These are phyloP conservation scores for Phenganax marumi DNA, from an alignment of 92 coral and sea anemone genomes.

Conservation along the genomic window DNA sequence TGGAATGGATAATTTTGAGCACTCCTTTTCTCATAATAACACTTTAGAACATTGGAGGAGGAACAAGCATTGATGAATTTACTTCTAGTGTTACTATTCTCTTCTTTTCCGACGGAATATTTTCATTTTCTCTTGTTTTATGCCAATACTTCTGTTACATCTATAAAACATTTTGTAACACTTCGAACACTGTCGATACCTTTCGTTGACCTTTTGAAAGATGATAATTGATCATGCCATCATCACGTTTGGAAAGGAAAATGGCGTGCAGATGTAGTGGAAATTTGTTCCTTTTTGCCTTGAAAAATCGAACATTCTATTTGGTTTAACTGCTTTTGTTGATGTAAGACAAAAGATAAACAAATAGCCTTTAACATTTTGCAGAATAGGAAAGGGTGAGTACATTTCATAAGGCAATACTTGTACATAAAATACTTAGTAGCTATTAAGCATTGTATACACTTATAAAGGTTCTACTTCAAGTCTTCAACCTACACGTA, in stretches of 20 bases:
- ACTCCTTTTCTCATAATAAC: too few species aligned
- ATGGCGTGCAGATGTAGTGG: conserved; percentile 27
- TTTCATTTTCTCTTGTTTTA: too few species aligned
- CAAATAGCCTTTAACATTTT: not conserved
- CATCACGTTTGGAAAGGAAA: conserved; percentile 28
- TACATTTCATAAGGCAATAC: not conserved
- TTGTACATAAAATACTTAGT: conserved; percentile 11
- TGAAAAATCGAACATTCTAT: not conserved
- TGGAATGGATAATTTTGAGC: too few species aligned
- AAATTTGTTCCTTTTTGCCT: not conserved
- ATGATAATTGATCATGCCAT: conserved; percentile 16
- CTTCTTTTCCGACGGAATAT: too few species aligned
- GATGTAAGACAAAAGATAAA: not conserved
- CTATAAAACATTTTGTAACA: not conserved
- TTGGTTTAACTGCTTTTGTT: not conserved
- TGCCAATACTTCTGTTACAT: not conserved
- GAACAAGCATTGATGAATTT: too few species aligned
- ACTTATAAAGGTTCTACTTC: not conserved
- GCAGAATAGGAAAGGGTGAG: conserved; percentile 1
- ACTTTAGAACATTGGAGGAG: too few species aligned
- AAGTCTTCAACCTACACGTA: not conserved
- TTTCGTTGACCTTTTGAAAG: not conserved
- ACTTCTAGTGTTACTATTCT: too few species aligned
- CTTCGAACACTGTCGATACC: conserved; percentile 7
- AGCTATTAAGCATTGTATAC: not conserved